Percentiles rank a stretch among this genome's conserved stretches.
Evolutionary conservation across 2,888 invertebrate species (phyloP).

Genomic region (Hyposoter didymator): DNA sequence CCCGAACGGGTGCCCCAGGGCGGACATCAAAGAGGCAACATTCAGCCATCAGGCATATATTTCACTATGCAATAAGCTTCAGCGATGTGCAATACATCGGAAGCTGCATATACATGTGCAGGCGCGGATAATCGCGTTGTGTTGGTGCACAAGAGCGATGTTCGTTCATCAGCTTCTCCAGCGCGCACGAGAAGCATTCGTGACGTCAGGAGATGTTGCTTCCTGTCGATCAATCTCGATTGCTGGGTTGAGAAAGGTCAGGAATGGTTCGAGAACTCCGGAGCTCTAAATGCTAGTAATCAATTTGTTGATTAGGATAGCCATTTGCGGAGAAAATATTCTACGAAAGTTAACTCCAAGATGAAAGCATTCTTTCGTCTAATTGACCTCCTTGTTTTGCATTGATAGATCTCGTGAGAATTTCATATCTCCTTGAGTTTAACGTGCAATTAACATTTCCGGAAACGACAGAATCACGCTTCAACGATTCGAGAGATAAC

Average conservation of each 20-base stretch:
- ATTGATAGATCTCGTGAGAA: slow-evolving; percentile 8
- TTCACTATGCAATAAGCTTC: slow-evolving; percentile 20
- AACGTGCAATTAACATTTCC: background rate
- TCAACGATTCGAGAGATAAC: background rate
- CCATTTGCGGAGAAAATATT: slow-evolving; percentile 1
- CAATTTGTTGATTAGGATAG: slow-evolving; percentile 12
- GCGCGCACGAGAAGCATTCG: background rate
- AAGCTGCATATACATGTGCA: background rate
- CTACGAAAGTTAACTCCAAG: background rate
- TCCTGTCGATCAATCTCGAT: slow-evolving; percentile 29
- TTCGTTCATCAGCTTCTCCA: slow-evolving; percentile 4
- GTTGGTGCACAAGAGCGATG: slow-evolving; percentile 7
- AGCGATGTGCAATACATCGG: slow-evolving; percentile 45
- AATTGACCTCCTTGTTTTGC: slow-evolving; percentile 13
- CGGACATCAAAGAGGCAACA: slow-evolving; percentile 15
- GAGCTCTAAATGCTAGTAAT: slow-evolving; percentile 8
- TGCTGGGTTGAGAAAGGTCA: slow-evolving; percentile 6
- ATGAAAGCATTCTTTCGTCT: slow-evolving; percentile 4
- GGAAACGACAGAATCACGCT: background rate
- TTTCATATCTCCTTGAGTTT: background rate
- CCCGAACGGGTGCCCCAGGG: slow-evolving; percentile 26
- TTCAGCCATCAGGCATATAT: slow-evolving; percentile 37
- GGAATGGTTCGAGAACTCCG: background rate
- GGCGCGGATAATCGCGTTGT: slow-evolving; percentile 23
- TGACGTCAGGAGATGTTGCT: slow-evolving; percentile 11